Conservation (phyloP, 2,888 invertebrate genomes). For the Acrobasis suavella region DNA sequence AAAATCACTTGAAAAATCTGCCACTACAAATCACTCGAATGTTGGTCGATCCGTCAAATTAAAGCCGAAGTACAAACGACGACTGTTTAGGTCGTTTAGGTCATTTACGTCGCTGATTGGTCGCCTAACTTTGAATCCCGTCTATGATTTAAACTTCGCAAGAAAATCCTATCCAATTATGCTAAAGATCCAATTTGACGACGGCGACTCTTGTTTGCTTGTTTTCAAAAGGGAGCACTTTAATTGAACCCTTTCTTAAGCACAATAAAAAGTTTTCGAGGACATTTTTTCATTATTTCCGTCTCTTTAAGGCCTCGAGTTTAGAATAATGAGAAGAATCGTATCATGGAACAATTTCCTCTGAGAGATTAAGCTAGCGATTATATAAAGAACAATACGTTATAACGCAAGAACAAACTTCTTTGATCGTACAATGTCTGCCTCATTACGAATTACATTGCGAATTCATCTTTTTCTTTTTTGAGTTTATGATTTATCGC, state of each 20-base stretch:
- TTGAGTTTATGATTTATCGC: conserved; percentile 9
- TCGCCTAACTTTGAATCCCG: conserved; percentile 29
- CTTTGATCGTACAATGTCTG: conserved; percentile 36
- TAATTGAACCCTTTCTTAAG: conserved; percentile 52
- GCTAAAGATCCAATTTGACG: conserved; percentile 60
- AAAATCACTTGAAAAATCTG: not conserved
- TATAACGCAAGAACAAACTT: conserved; percentile 38
- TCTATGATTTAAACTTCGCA: conserved; percentile 52
- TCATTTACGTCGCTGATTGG: conserved; percentile 2
- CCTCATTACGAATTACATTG: conserved; percentile 23
- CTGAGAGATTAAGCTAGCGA: conserved; percentile 51
- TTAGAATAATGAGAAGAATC: conserved; percentile 53
- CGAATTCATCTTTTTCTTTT: conserved; percentile 24
- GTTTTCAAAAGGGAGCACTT: conserved; percentile 55
- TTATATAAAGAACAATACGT: conserved; percentile 43
- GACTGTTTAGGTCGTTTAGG: not conserved
- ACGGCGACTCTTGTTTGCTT: conserved; percentile 52
- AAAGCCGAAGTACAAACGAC: conserved; percentile 5
- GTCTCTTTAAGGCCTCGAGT: conserved; percentile 35
- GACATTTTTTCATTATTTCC: conserved; percentile 49
- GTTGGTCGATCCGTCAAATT: not conserved
- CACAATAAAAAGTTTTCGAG: conserved; percentile 43
- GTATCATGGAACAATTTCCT: conserved; percentile 70
- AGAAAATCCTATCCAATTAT: conserved; percentile 63
- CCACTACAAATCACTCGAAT: conserved; percentile 16